Base-by-base conservation (phyloP, 2,888 invertebrate genomes). In the Pandemis cinnamomeana region DNA sequence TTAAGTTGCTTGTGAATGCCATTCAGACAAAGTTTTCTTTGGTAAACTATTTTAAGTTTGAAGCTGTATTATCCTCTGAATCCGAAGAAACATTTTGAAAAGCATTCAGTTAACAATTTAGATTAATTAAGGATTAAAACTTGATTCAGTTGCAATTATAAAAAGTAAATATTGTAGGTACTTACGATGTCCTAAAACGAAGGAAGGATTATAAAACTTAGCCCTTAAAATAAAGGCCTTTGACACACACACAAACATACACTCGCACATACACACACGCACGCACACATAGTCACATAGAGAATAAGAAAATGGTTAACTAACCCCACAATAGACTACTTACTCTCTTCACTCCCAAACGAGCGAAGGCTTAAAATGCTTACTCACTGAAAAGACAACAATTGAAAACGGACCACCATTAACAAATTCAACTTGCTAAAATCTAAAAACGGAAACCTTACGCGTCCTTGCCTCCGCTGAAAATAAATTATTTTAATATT, bases 401-500 rank as follows among this genome's bases (percentile, higher is more conserved):
- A 68, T 62, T 48, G 67, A 53, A 66, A 48, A 60, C 11, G 42
- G 55, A 46, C 53, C 8, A 5, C 75, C 77, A 76, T 71, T 75
- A 77, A 81, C 80, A 80, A 81, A 82, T 82, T 81, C 77, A 73
- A 79, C 78, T 77, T 81, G 77, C 82, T 84, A 82, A 80, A 80
- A 84, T 81, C 83, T 80, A 81, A 83, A 81, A 80, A 79, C 80
- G 81, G 78, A 72, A 81, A 81, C 80, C 81, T 79, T 83, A 82
- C 82, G 84, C 82, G 83, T 82, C 81, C 84, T 83, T 84, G 82
- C 84, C 84, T 82, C 81, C 80, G 84, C 81, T 80, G 88, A 86
- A 87, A 89, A 92, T 92, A 92, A 93, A 93, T 93, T 90, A 87
- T 91, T 90, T 93, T 89, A 92, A 92, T 93, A 93, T 91, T 93